Conservation (phyloP, 2,888 invertebrate species). For the Eurytoma adleriae region DNA sequence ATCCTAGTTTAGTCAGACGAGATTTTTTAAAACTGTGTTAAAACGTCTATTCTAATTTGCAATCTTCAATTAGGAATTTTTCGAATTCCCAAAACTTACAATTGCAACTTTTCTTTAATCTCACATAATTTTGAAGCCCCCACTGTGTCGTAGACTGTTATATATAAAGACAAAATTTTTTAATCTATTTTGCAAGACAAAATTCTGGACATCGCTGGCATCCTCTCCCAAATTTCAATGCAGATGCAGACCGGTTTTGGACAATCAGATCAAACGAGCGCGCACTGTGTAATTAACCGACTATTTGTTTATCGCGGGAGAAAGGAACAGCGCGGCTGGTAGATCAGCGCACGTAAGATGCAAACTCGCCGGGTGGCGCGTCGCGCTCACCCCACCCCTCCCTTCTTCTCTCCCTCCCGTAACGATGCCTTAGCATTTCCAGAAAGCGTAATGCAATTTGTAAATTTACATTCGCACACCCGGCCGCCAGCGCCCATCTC, state of each 20-base stretch:
- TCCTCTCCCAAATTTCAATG: neutral
- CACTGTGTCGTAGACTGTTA: no score
- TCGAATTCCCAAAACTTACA: no score
- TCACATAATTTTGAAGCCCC: no score
- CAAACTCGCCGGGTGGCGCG: conserved; percentile 1
- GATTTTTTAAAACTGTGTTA: no score
- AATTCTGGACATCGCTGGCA: no score
- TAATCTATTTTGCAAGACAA: no score
- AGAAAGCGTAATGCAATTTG: conserved; percentile 54
- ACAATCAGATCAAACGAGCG: conserved; percentile 9
- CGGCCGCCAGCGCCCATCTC: neutral
- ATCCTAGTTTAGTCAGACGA: no score
- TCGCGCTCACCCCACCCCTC: neutral
- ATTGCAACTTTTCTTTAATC: no score
- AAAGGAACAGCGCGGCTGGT: neutral
- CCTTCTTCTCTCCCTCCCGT: no score
- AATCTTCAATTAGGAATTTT: no score
- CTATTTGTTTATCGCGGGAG: conserved; percentile 36
- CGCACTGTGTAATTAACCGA: conserved; percentile 39
- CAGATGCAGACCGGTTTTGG: neutral
- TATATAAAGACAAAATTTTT: no score
- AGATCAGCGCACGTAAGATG: conserved; percentile 8
- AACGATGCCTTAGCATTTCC: conserved; percentile 47
- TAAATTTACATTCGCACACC: conserved; percentile 40
- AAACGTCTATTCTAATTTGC: no score